Evolutionary conservation across 2,113 vertebrate genomes (phyloP), one percentile per base, ranked within the genome.

Genomic region (Cochlearius cochlearius): DNA sequence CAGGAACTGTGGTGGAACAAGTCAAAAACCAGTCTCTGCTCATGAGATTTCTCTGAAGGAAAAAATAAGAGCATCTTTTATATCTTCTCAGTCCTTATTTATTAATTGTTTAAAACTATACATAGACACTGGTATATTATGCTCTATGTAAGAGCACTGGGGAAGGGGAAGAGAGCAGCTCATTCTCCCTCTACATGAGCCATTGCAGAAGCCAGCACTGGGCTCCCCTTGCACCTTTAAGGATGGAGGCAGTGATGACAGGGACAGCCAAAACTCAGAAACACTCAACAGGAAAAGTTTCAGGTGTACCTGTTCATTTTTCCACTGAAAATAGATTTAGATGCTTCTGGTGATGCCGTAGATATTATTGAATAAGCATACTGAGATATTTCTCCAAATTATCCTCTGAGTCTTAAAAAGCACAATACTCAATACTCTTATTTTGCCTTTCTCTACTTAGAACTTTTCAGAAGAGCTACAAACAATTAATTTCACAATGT

Each of bases 401-500:
- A 23, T 50, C 5, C 2, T 50, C 27, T n/a, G 18, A 50, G 17
- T 47, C 69, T 79, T 69, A 71, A 62, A 69, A 90, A 62, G 17
- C 14, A 67, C 6, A 39, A 15, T 20, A 55, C 5, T 3, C 19
- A 73, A 4, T 0, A 0, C 5, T 82, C 9, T 63, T 36, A 12
- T 55, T 84, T 59, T 41, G 32, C 3, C 3, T 60, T 5, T 52
- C 19, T 49, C 5, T 81, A 23, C 8, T 77, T 55, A 36, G 16
- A 80, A 20, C 8, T 12, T 7, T 71, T 90, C 18, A 36, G 34
- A 79, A 85, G 21, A 90, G 15, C 13, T 39, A 60, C 22, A 87
- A 75, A 64, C 9, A 93, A 49, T 77, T 41, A 85, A 45, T 49
- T 25, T 63, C 11, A 73, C 12, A 47, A 22, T 19, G 18, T 52